Evolutionary conservation across 2,888 invertebrate species (phyloP).

Genomic region (Antheraea yamamai): DNA sequence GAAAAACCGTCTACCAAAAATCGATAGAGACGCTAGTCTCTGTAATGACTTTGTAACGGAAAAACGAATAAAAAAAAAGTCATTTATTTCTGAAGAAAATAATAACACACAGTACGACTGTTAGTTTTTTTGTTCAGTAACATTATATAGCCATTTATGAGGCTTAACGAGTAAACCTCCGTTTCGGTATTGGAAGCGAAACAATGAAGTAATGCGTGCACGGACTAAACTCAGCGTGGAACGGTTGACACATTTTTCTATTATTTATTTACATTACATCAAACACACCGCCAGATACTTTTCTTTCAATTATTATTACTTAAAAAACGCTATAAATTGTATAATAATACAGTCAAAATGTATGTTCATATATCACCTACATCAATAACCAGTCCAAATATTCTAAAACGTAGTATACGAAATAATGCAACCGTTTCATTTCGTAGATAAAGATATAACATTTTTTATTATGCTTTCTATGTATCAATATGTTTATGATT

Average conservation of each 20-base stretch:
- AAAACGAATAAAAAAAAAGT: background rate
- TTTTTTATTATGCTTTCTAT: too few species aligned
- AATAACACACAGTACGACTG: background rate
- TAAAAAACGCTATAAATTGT: background rate
- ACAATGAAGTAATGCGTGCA: slow-evolving; percentile 9
- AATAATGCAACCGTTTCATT: too few species aligned
- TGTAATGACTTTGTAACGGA: background rate
- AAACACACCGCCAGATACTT: background rate
- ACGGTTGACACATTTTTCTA: background rate
- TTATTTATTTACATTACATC: background rate
- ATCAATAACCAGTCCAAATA: too few species aligned
- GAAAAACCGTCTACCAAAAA: too few species aligned
- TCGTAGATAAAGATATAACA: too few species aligned
- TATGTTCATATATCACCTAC: too few species aligned
- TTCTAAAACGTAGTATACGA: too few species aligned
- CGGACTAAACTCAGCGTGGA: background rate
- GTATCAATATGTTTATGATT: too few species aligned
- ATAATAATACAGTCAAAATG: too few species aligned
- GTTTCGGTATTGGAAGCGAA: background rate
- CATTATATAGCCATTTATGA: background rate
- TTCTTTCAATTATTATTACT: background rate
- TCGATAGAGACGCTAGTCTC: too few species aligned
- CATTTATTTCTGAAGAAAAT: background rate
- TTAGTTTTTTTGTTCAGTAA: background rate
- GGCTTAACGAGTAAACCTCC: background rate